Evolutionary conservation across 2,888 invertebrate genomes (phyloP).

Genomic region (Cryptocheilus praepositus): DNA sequence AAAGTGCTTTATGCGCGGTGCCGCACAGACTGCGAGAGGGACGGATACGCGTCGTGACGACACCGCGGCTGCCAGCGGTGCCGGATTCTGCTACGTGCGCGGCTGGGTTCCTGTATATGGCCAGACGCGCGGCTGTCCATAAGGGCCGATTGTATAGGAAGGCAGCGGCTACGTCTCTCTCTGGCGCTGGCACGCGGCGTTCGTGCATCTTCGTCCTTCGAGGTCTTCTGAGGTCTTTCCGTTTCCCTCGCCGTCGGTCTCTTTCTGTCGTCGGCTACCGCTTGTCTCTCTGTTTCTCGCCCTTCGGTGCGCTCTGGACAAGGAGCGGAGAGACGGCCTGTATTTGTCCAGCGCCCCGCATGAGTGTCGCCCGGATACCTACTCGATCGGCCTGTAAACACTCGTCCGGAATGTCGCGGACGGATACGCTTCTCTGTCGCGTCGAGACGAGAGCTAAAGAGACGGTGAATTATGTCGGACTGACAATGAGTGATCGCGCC

Average conservation of each 20-base stretch:
- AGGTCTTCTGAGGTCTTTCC: too few species aligned
- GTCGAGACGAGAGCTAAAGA: conserved; percentile 2
- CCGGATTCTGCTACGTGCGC: conserved; percentile 21
- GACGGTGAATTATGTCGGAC: conserved; percentile 39
- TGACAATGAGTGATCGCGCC: conserved; percentile 13
- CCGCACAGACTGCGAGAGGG: conserved; percentile 8
- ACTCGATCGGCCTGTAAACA: conserved; percentile 43
- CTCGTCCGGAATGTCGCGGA: conserved; percentile 12
- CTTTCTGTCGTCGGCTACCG: too few species aligned
- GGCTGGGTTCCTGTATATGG: conserved; percentile 36
- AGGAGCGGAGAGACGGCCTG: conserved; percentile 46
- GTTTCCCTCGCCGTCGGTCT: not conserved
- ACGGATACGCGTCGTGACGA: conserved; percentile 19
- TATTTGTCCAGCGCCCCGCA: conserved; percentile 34
- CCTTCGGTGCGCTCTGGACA: conserved; percentile 9
- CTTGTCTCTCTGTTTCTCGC: too few species aligned
- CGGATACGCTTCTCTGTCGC: conserved; percentile 25
- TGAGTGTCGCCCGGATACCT: conserved; percentile 23
- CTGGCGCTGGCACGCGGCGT: too few species aligned
- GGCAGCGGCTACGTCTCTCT: too few species aligned
- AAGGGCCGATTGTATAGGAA: conserved; percentile 36
- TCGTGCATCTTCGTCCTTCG: not conserved
- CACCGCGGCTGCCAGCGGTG: conserved; percentile 6
- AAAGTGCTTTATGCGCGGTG: conserved; percentile 19
- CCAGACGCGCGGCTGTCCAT: conserved; percentile 28